phyloP scores from a whole-genome alignment of 2,888 invertebrate genomes.

The Hydroisotoma schaefferi region DNA sequence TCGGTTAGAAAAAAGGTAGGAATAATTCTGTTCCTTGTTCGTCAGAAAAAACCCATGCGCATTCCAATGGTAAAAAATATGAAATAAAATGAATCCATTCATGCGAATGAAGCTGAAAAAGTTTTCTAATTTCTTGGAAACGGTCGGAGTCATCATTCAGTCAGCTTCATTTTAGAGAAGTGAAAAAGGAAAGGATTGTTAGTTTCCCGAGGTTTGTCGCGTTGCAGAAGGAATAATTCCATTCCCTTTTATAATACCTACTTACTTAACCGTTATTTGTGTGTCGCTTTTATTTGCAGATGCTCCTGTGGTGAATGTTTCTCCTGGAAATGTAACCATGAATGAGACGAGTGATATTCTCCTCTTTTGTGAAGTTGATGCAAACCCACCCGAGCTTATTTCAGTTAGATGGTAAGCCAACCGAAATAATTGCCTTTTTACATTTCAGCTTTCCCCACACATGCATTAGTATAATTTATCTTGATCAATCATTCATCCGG shows the following conservation, averaged over 20 bases:
- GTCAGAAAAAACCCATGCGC: too few relatives aligned
- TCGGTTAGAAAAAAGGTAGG: too few relatives aligned
- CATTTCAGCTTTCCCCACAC: too few relatives aligned
- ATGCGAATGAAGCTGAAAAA: constrained; percentile 13
- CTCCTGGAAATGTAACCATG: constrained; percentile 70
- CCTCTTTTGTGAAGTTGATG: constrained; percentile 75
- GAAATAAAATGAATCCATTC: constrained; percentile 1
- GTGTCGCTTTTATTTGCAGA: too few relatives aligned
- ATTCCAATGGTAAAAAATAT: too few relatives aligned
- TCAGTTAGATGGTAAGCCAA: constrained; percentile 73
- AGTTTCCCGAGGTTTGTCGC: too few relatives aligned
- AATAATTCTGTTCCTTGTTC: too few relatives aligned
- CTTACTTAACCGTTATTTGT: too few relatives aligned
- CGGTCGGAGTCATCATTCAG: not conserved
- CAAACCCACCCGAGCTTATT: constrained; percentile 76
- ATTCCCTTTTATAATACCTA: constrained; percentile 6
- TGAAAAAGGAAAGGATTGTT: not conserved
- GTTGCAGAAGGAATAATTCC: not conserved
- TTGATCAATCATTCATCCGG: too few relatives aligned
- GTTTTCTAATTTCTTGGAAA: constrained; percentile 13
- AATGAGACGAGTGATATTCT: constrained; percentile 72
- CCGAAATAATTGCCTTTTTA: not conserved
- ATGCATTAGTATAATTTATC: too few relatives aligned
- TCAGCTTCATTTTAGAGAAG: not conserved
- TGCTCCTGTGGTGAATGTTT: constrained; percentile 76